These are phyloP conservation scores for Gymnodraco acuticeps DNA, from an alignment of 2,797 vertebrate genomes.

Conservation along the genomic window DNA sequence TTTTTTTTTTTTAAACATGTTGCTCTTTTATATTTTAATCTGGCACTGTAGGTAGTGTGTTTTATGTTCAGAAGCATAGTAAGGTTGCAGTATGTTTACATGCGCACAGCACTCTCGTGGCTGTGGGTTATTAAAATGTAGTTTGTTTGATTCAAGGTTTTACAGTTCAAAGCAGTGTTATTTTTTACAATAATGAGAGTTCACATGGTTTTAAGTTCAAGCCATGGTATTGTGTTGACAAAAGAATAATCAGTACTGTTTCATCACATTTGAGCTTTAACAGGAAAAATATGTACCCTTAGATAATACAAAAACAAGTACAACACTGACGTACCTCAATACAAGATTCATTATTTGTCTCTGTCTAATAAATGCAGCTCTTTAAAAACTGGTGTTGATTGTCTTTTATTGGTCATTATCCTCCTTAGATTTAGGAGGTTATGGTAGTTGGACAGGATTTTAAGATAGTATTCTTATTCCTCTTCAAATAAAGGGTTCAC, in stretches of 20 bases:
- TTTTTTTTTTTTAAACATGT: slow-evolving; percentile 42
- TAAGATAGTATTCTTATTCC: too few species aligned
- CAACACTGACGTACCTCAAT: slow-evolving; percentile 52
- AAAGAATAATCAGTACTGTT: slow-evolving; percentile 35
- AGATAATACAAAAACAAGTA: slow-evolving; percentile 45
- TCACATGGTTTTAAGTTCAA: slow-evolving; percentile 48
- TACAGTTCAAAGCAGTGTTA: slow-evolving; percentile 31
- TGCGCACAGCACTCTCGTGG: slow-evolving; percentile 34
- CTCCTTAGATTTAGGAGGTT: neutral
- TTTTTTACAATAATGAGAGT: slow-evolving; percentile 41
- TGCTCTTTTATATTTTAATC: slow-evolving; percentile 59
- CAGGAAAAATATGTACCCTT: slow-evolving; percentile 33
- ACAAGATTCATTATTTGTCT: slow-evolving; percentile 42
- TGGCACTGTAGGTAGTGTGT: slow-evolving; percentile 54
- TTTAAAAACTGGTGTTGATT: slow-evolving; percentile 41
- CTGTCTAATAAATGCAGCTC: slow-evolving; percentile 75
- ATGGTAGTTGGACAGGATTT: neutral
- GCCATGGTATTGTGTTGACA: slow-evolving; percentile 31
- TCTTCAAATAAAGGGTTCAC: neutral
- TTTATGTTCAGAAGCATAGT: slow-evolving; percentile 47
- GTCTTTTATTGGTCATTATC: neutral
- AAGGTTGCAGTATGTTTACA: slow-evolving; percentile 64
- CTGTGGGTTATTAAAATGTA: slow-evolving; percentile 39
- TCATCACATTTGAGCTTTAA: slow-evolving; percentile 44
- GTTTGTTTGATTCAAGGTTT: slow-evolving; percentile 32